Percentiles rank a stretch among this genome's conserved stretches.
Conservation (phyloP, 64 coral and sea anemone species). For the Astreopora myriophthalma region DNA sequence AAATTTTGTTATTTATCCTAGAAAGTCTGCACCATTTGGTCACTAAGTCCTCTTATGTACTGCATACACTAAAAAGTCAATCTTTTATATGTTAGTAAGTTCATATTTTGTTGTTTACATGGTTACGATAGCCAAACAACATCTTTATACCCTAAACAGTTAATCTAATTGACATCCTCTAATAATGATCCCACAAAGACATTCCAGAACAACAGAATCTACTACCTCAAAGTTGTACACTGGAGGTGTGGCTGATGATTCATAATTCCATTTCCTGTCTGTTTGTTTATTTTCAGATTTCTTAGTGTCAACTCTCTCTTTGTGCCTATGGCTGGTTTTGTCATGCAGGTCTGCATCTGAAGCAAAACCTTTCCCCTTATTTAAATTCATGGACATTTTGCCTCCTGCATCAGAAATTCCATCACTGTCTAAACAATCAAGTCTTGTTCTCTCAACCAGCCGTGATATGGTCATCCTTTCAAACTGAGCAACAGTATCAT, state of each 20-base stretch:
- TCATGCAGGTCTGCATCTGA: not conserved
- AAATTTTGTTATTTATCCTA: too few species aligned
- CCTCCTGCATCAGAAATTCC: not conserved
- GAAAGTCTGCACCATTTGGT: too few species aligned
- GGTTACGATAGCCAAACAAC: too few species aligned
- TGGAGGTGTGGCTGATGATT: constrained; percentile 35
- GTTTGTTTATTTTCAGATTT: not conserved
- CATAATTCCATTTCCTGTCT: constrained; percentile 19
- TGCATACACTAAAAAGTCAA: too few species aligned
- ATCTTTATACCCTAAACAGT: too few species aligned
- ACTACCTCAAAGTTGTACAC: constrained; percentile 36
- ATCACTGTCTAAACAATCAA: constrained; percentile 37
- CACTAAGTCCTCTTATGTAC: too few species aligned
- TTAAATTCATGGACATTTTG: not conserved
- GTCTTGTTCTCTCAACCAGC: not conserved
- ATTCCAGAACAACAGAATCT: not conserved
- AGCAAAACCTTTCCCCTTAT: not conserved
- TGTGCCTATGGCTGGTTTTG: not conserved
- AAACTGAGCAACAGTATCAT: constrained; percentile 27
- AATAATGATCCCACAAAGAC: not conserved
- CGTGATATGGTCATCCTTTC: constrained; percentile 34
- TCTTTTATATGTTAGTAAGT: too few species aligned
- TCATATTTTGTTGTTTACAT: too few species aligned
- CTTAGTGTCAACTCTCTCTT: not conserved
- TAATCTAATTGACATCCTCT: too few species aligned